Evolutionary conservation across 2,888 invertebrate species (phyloP), one percentile per base, ranked within the genome.

Genomic region (Congeria kusceri): DNA sequence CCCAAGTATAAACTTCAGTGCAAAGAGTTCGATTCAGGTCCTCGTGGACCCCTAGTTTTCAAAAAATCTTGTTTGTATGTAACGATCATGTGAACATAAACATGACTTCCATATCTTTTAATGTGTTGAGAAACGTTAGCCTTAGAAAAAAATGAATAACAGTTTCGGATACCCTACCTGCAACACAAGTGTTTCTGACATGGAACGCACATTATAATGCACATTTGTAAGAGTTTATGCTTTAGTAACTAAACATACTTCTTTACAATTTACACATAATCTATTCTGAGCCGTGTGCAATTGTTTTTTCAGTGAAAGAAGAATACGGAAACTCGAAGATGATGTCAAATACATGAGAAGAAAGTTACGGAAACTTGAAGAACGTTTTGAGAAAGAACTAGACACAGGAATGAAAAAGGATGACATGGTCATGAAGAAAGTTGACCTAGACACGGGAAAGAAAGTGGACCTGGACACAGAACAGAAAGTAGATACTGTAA

Each of bases 241-340:
- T 5, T 39, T 39, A 39, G 39, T 39, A 39, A 39, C n/a, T n/a
- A n/a, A n/a, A n/a, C 39, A 39, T 39, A 39, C 39, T 39, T 39
- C 39, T 39, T 39, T 39, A 39, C 5, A 11, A 39, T 39, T 23
- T 53, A 20, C 53, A 53, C 7, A 53, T 53, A 4, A 20, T 53
- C n/a, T 20, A 53, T 53, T 39, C 39, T 39, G 53, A 20, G 25
- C 53, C n/a, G 53, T 15, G 23, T 53, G 53, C 53, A 20, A 23
- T 39, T 39, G 39, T 53, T 59, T 68, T 67, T 68, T 57, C 59
- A 68, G 68, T 68, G 68, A 68, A 68, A 68, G 68, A 68, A 57
- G 68, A 68, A 68, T 68, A 59, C 20, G 59, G 25, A 58, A 68
- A 46, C 39, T 68, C 13, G 68, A 68, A 46, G 68, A 68, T 27